Evolutionary conservation across 2,113 vertebrate species (phyloP).

Genomic region (Neopipo cinnamomea): DNA sequence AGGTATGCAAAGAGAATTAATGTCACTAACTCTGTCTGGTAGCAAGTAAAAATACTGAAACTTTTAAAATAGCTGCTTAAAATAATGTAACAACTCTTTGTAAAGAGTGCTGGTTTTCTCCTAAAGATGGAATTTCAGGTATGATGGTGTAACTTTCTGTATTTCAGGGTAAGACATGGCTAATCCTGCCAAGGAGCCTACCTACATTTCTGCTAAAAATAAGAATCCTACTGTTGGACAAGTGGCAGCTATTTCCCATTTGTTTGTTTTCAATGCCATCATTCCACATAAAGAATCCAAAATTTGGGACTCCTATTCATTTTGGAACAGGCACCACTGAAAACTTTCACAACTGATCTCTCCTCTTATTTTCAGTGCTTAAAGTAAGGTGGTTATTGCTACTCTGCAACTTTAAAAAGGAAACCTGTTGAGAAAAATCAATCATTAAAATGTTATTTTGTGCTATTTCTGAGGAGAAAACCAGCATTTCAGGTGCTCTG

Average conservation of each 20-base stretch:
- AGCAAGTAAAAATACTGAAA: neutral
- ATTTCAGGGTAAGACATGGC: neutral
- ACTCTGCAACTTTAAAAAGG: neutral
- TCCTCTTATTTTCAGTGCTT: constrained; percentile 35
- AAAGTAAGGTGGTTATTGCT: constrained; percentile 48
- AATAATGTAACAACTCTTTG: neutral
- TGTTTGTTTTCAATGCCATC: neutral
- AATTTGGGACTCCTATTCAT: constrained; percentile 21
- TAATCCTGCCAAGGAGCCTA: neutral
- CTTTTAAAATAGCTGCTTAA: neutral
- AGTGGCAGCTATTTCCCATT: neutral
- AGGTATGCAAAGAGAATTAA: neutral
- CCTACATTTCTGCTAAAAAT: neutral
- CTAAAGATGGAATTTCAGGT: neutral
- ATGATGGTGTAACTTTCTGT: neutral
- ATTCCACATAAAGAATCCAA: neutral
- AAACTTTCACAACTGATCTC: neutral
- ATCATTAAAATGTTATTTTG: neutral
- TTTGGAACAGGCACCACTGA: constrained; percentile 24
- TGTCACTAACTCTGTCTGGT: neutral
- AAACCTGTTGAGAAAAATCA: neutral
- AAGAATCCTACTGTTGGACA: neutral
- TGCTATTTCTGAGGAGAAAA: constrained; percentile 23
- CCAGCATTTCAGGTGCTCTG: neutral
- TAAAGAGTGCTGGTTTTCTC: neutral